Base-by-base conservation (phyloP, 2,797 vertebrate species). In the Galaxias olidus region DNA sequence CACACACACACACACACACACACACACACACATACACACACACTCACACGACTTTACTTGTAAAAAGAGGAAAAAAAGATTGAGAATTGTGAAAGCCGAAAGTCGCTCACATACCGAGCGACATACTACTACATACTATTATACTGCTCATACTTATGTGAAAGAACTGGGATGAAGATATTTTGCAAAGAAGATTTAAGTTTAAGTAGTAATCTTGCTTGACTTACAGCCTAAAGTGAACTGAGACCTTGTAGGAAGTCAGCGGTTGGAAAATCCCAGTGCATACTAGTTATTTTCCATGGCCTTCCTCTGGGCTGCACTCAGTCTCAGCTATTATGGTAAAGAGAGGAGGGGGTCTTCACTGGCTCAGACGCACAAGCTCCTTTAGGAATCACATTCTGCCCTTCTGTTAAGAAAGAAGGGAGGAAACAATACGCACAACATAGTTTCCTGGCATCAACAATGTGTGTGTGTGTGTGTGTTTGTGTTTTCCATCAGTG, bases 261-360 rank as follows among this genome's bases (percentile, higher is more conserved):
- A 53, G 69, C 74, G 69, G 83, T 54, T 84, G 87, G 88, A 88
- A 90, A 89, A 76, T 84, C 84, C 88, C 86, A 77, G 61, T 67
- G 70, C 78, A 82, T 52, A 68, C 78, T 76, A 73, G 77, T 85
- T 76, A 71, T 81, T 80, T 79, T 76, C 80, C 73, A 73, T 78
- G 66, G 67, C 56, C 50, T 76, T 68, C 58, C 52, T 75, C 52
- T 53, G 4, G 72, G 67, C 54, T 61, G 75, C 84, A 78, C 83
- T 76, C 76, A 83, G 78, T 84, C 83, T 84, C 84, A 79, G 69
- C 86, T 85, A 88, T 87, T 89, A 89, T 84, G 76, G 83, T 12
- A 12, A 13, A 10, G 47, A 8, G 19, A 10, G 40, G 40, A n/a
- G 10, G 13, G 43, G 43, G 42, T 68, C 71, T 84, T 87, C 85